A percentile compares a stretch with the other conserved stretches of the same genome.
Evolutionary conservation across 2,888 invertebrate species (phyloP).

Genomic region (Drosophila emarginata): DNA sequence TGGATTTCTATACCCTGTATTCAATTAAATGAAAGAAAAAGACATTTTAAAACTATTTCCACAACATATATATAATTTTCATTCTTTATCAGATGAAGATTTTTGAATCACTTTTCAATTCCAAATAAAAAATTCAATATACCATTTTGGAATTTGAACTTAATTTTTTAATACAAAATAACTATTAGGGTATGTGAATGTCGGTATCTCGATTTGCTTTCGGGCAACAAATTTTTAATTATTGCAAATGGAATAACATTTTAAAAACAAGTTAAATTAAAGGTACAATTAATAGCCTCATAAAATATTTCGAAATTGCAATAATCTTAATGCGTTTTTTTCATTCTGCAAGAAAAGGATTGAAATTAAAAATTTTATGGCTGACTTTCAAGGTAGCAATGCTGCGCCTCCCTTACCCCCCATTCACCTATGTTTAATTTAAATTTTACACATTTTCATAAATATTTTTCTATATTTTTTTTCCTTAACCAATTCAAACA

Average conservation of each 20-base stretch:
- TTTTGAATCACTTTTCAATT: no score
- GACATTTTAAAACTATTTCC: background rate
- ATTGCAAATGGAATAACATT: background rate
- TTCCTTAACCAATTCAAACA: background rate
- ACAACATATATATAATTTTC: no score
- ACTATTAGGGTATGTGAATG: background rate
- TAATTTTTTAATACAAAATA: no score
- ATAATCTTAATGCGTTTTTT: background rate
- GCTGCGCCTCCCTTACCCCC: background rate
- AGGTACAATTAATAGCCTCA: background rate
- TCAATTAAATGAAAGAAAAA: conserved; percentile 4
- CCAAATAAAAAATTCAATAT: no score
- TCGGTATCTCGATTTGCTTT: background rate
- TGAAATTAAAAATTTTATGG: background rate
- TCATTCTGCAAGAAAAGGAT: background rate
- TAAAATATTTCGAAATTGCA: background rate
- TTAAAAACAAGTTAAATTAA: background rate
- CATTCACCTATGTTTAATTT: background rate
- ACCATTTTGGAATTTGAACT: no score
- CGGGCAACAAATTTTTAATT: background rate
- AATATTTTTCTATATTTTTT: background rate
- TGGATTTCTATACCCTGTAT: conserved; percentile 47
- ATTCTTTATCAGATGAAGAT: no score
- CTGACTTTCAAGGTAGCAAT: background rate
- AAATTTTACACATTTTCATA: background rate